Base-by-base conservation (phyloP, 2,113 vertebrate genomes). In the Hylia prasina region DNA sequence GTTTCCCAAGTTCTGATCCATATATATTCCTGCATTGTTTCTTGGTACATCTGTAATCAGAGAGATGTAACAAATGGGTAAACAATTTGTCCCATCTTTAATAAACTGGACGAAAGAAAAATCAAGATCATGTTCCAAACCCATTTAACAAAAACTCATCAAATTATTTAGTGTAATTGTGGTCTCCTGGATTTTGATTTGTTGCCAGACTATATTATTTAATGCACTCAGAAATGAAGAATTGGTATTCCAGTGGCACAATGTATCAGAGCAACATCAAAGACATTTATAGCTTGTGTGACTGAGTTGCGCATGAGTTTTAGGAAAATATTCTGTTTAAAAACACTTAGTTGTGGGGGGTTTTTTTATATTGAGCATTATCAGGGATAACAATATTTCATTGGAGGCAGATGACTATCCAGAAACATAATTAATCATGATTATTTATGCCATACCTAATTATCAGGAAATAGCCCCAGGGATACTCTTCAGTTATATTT, bases 391-490 rank as follows among this genome's bases (percentile, higher is more conserved):
- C 50, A 96, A 56, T 82, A 87, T 95, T 97, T 97, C 84, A 58
- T 91, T 66, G 92, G 71, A 96, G 86, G 69, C 70, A 97, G 84
- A 97, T 94, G 78, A 96, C 69, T 94, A 96, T 77, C 51, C 54
- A 91, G 90, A 86, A 96, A 92, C 56, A 80, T 87, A 97, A 96
- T 97, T 90, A 97, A 96, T 58, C 79, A 96, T 73, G 56, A 92
- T 94, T 87, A 96, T 97, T 96, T 97, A 94, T 90, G 70, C 90
- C 93, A 96, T 96, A 96, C 60, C 83, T 97, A 93, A 96, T 97
- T 96, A 97, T 90, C 65, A 83, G 77, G 96, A 97, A 86, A 66
- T 84, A 93, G 63, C 89, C 61, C 87, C 76, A 50, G 91, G 95
- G 84, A 94, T 83, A 85, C 40, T 91, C 61, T 85, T 96, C 60